phyloP scores from a whole-genome alignment of 2,888 invertebrate species.

The Pegoplata infirma region DNA sequence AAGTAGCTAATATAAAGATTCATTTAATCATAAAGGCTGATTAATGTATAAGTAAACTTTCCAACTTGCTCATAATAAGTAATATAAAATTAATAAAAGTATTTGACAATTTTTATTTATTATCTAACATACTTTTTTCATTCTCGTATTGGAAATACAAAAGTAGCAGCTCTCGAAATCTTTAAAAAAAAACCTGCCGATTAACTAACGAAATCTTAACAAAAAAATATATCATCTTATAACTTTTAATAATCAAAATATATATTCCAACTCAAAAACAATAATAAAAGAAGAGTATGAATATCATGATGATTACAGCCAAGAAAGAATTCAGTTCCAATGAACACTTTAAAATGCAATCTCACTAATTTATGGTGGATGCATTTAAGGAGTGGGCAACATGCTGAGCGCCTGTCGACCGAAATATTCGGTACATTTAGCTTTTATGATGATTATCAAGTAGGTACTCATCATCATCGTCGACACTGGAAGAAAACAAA shows the following conservation, averaged over 20 bases:
- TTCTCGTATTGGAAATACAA: too few species aligned
- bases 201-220: neutral
- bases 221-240: neutral
- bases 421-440: constrained; percentile 59
- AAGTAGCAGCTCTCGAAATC: neutral
- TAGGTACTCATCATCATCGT: constrained; percentile 51
- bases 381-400: constrained; percentile 60
- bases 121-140: too few species aligned
- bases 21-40: too few species aligned
- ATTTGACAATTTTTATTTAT: too few species aligned
- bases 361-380: constrained; percentile 62
- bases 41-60: too few species aligned
- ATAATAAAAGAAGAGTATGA: neutral
- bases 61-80: too few species aligned
- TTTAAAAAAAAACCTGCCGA: neutral
- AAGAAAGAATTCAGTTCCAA: constrained; percentile 38
- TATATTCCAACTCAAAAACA: constrained; percentile 16
- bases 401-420: constrained; percentile 62
- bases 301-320: neutral
- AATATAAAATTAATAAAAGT: too few species aligned
- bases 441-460: constrained; percentile 61
- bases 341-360: constrained; percentile 57
- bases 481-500: constrained; percentile 1
- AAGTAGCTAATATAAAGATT: too few species aligned
- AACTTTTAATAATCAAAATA: neutral